phyloP scores from a whole-genome alignment of 2,113 vertebrate genomes.

The Hyla sarda region DNA sequence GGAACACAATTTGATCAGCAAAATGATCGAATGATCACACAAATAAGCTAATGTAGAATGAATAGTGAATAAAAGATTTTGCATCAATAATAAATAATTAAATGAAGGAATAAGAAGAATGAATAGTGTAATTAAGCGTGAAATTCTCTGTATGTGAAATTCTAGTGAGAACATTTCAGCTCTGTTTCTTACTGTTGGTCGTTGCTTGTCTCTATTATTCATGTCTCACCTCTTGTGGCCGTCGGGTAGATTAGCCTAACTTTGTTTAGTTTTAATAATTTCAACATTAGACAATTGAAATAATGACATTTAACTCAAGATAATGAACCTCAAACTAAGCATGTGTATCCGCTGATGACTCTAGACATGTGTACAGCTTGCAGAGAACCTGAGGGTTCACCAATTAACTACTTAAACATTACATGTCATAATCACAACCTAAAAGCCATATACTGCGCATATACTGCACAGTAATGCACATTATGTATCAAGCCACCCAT shows the following conservation, averaged over 20 bases:
- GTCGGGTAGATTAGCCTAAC: background rate
- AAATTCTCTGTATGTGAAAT: background rate
- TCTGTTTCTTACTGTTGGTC: background rate
- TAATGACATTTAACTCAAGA: background rate
- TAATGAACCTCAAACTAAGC: background rate
- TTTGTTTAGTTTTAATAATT: background rate
- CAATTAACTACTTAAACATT: background rate
- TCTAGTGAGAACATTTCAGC: background rate
- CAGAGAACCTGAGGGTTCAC: background rate
- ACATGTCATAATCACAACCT: background rate
- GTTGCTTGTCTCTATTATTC: background rate
- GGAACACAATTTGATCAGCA: background rate
- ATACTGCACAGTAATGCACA: too few species aligned
- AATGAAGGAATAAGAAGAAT: background rate
- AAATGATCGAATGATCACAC: background rate
- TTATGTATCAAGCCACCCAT: too few species aligned
- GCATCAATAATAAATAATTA: too few species aligned
- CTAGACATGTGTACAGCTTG: background rate
- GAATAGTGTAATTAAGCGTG: background rate
- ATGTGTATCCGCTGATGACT: background rate
- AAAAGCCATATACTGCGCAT: background rate
- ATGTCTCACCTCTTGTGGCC: background rate
- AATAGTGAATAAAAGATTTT: background rate
- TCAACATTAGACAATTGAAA: background rate
- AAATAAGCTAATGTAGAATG: background rate